Percentiles rank a stretch among this genome's conserved stretches.
Evolutionary conservation across 2,797 vertebrate species (phyloP).

Genomic region (Caiman crocodilus): DNA sequence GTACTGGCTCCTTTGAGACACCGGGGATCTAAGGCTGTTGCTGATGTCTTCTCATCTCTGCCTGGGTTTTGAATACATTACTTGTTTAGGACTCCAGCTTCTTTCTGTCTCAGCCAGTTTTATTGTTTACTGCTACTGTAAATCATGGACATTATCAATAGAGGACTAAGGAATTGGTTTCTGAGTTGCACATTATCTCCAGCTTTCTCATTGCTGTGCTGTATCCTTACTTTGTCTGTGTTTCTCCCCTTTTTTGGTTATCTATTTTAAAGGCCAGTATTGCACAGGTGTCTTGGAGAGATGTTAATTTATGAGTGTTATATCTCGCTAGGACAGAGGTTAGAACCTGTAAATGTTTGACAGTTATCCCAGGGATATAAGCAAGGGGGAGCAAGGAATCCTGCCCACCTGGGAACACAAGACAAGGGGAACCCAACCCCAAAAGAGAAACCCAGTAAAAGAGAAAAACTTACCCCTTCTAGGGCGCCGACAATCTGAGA

Average conservation of each 20-base stretch:
- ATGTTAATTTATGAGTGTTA: accelerated
- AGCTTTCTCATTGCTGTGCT: background rate
- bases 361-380: too few species aligned
- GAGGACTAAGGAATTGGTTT: background rate
- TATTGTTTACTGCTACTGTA: background rate
- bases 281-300: background rate
- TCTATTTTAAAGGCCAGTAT: background rate
- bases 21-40: background rate
- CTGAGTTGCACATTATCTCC: accelerated
- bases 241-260: too few species aligned
- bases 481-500: too few species aligned
- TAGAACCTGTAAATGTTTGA: background rate
- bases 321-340: background rate
- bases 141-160: background rate
- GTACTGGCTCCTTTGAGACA: background rate
- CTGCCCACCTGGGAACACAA: too few species aligned
- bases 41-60: background rate
- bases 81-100: background rate
- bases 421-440: too few species aligned
- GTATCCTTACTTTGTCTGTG: background rate
- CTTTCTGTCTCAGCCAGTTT: background rate
- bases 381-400: too few species aligned
- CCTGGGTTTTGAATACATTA: background rate
- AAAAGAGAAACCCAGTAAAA: too few species aligned
- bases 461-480: too few species aligned